Evolutionary conservation across 1,140 invertebrate genomes (phyloP), one percentile per base, ranked within the genome.

Genomic region (Drosophila punjabiensis): DNA sequence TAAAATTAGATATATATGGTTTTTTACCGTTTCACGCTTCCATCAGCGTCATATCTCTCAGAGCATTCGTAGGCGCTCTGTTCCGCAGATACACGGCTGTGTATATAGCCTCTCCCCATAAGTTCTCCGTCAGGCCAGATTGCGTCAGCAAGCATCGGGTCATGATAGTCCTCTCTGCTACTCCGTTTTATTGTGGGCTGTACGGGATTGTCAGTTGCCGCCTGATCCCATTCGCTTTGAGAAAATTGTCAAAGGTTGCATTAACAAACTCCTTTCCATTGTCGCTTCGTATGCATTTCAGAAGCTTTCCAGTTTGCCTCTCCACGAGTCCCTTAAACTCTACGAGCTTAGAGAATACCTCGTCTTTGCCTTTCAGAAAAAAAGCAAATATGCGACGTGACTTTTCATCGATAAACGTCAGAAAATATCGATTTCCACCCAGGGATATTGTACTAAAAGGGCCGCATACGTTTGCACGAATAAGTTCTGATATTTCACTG

Each of bases 71-170:
- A n/a, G n/a, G n/a, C n/a, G n/a, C n/a, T n/a, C n/a, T n/a, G n/a
- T n/a, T n/a, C n/a, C n/a, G n/a, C n/a, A n/a, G n/a, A n/a, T n/a
- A n/a, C n/a, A n/a, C n/a, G n/a, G n/a, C n/a, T n/a, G n/a, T n/a
- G n/a, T n/a, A n/a, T n/a, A n/a, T n/a, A n/a, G n/a, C n/a, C n/a
- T 37, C 55, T 58, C 55, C 55, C 35, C 35, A 58, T 58, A 24
- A n/a, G 3, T 14, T 39, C 8, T 58, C 55, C 35, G 7, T n/a
- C 8, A 32, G 30, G 5, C 16, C 50, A 32, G 50, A 53, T 13
- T 53, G 50, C 9, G 20, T 32, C 30, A 53, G 33, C 28, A n/a
- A n/a, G n/a, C n/a, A n/a, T n/a, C n/a, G n/a, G n/a, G 52, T 53
- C 18, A 30, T 30, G 52, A 18, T 53, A 33, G 52, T n/a, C 8